A percentile compares a stretch with the other conserved stretches of the same genome.
Conservation (phyloP, 2,113 vertebrate genomes). For the Prochilodus magdalenae region DNA sequence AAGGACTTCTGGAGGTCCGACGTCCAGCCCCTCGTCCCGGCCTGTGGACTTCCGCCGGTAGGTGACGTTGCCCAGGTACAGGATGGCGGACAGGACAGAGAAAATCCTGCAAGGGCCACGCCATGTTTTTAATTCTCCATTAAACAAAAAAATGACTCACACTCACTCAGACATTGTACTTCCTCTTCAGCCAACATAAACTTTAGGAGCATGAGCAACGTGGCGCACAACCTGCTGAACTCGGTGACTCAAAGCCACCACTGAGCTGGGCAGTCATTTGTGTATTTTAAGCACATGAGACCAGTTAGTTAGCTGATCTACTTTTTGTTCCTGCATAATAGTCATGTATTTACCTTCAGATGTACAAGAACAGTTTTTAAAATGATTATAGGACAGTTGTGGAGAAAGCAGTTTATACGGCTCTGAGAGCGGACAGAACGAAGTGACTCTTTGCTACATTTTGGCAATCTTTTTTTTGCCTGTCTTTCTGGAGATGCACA, state of each 20-base stretch:
- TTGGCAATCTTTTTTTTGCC: too few species aligned
- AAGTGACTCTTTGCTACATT: too few species aligned
- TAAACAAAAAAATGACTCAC: background rate
- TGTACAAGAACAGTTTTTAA: too few species aligned
- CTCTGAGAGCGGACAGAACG: too few species aligned
- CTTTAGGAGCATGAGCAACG: slow-evolving; percentile 27
- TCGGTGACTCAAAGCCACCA: slow-evolving; percentile 18
- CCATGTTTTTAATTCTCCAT: background rate
- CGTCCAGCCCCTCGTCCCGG: slow-evolving; percentile 94
- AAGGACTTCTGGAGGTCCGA: slow-evolving; percentile 91
- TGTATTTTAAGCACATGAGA: background rate
- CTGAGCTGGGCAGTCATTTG: background rate
- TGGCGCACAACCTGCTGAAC: background rate
- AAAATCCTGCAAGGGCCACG: slow-evolving; percentile 84
- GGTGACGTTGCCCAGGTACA: slow-evolving; percentile 94
- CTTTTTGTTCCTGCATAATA: too few species aligned
- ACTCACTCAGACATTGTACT: background rate
- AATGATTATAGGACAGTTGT: too few species aligned
- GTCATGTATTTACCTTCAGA: too few species aligned
- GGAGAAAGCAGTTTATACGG: too few species aligned
- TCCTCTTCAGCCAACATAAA: slow-evolving; percentile 29
- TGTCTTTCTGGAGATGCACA: too few species aligned
- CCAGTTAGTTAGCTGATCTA: background rate
- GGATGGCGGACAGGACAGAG: slow-evolving; percentile 93
- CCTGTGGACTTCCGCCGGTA: slow-evolving; percentile 90